These are phyloP conservation scores for Microdon myrmicae DNA, from an alignment of 2,888 invertebrate species.

Conservation along the genomic window DNA sequence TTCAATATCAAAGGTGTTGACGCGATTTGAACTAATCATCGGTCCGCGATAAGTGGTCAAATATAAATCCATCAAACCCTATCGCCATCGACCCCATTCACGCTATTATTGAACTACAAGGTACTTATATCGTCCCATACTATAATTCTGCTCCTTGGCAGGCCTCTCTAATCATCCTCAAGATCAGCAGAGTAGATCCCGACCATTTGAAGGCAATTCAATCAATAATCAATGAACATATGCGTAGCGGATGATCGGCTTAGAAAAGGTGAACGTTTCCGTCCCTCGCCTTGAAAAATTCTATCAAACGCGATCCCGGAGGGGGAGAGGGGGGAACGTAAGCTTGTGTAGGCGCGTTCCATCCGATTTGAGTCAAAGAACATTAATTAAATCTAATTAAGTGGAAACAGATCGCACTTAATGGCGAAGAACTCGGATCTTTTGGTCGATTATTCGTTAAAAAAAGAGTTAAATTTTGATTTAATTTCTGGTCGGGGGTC, in stretches of 20 bases:
- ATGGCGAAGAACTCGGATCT: slow-evolving; percentile 6
- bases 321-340: slow-evolving; percentile 20
- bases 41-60: slow-evolving; percentile 24
- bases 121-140: slow-evolving; percentile 41
- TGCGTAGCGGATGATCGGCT: slow-evolving; percentile 21
- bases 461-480: too few relatives aligned
- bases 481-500: too few relatives aligned
- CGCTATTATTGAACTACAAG: slow-evolving; percentile 35
- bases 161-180: slow-evolving; percentile 2
- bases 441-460: slow-evolving; percentile 10
- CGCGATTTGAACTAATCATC: slow-evolving; percentile 33
- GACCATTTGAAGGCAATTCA: slow-evolving; percentile 14
- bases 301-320: slow-evolving; percentile 40
- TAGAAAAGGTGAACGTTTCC: slow-evolving; percentile 41
- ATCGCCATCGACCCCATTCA: slow-evolving; percentile 41
- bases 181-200: slow-evolving; percentile 7
- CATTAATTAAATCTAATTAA: slow-evolving; percentile 51
- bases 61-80: slow-evolving; percentile 40
- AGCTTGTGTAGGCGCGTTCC: slow-evolving; percentile 32
- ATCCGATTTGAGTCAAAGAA: slow-evolving; percentile 26
- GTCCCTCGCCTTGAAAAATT: slow-evolving; percentile 38
- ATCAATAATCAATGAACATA: slow-evolving; percentile 23
- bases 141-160: too few relatives aligned
- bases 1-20: slow-evolving; percentile 39
- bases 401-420: slow-evolving; percentile 46